These are phyloP conservation scores for Etheostoma spectabile DNA, from an alignment of 2,113 vertebrate genomes.

Conservation along the genomic window DNA sequence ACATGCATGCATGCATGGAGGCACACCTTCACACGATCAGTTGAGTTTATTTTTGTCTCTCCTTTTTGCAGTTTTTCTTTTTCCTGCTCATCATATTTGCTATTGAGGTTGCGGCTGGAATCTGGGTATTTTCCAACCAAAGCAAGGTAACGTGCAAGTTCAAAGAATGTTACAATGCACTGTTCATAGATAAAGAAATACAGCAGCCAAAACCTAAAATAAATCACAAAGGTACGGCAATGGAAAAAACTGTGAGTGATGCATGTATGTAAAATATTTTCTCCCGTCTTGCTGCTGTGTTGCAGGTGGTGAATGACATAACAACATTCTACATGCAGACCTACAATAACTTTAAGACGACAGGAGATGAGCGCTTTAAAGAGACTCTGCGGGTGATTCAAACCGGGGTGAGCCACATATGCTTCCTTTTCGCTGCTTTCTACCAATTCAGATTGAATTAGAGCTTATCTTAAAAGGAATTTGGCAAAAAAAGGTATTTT, in stretches of 20 bases:
- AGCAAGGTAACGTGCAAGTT: slow-evolving; percentile 83
- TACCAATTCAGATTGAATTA: background rate
- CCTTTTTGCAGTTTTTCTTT: slow-evolving; percentile 89
- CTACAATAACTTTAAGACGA: slow-evolving; percentile 80
- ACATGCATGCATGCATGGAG: slow-evolving; percentile 7
- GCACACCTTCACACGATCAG: slow-evolving; percentile 25
- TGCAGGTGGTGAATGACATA: slow-evolving; percentile 89
- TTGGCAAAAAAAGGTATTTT: background rate
- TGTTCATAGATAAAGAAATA: background rate
- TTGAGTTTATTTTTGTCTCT: slow-evolving; percentile 36
- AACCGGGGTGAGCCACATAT: slow-evolving; percentile 79
- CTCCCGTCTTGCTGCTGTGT: slow-evolving; percentile 1
- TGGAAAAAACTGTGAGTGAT: background rate
- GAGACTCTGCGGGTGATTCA: slow-evolving; percentile 91
- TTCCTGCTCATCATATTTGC: slow-evolving; percentile 96
- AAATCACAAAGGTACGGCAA: background rate
- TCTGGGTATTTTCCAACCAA: slow-evolving; percentile 97
- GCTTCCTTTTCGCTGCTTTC: background rate
- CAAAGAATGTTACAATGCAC: background rate
- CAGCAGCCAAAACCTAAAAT: background rate
- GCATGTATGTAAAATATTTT: background rate
- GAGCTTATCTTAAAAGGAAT: background rate
- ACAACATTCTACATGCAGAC: slow-evolving; percentile 88
- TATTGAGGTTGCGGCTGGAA: slow-evolving; percentile 93
- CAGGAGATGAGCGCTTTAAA: slow-evolving; percentile 72